Conservation (phyloP, 2,113 vertebrate species). For the Vidua macroura region DNA sequence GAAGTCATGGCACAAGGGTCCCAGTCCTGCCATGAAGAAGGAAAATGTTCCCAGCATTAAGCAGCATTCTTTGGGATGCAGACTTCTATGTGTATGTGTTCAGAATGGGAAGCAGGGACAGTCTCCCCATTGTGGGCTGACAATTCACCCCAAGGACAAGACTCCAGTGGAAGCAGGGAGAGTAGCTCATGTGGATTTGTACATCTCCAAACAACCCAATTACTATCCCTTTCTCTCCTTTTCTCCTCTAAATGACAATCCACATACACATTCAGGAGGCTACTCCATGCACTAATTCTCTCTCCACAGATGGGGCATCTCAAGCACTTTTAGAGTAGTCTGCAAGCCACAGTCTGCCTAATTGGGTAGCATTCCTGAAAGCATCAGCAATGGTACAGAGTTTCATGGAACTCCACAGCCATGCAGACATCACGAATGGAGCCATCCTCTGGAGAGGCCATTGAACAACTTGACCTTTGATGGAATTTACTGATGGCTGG, state of each 20-base stretch:
- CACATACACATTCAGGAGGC: background rate
- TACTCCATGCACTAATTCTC: background rate
- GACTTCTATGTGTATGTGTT: rapidly evolving
- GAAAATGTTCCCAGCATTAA: background rate
- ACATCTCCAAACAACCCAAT: background rate
- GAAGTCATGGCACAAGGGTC: background rate
- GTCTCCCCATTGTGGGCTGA: background rate
- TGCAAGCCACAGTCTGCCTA: background rate
- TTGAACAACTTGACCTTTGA: background rate
- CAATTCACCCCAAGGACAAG: background rate
- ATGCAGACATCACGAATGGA: background rate
- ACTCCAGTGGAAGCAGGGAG: background rate
- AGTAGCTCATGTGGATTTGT: background rate
- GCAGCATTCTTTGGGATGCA: background rate
- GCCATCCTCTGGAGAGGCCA: background rate
- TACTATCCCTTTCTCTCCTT: background rate
- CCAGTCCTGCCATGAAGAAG: background rate
- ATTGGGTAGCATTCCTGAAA: background rate
- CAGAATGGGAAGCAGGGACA: rapidly evolving
- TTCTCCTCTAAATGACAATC: background rate
- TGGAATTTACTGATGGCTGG: background rate
- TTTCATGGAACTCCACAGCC: background rate
- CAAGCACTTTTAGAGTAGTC: background rate
- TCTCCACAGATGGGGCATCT: background rate
- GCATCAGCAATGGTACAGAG: background rate